Evolutionary conservation across 1,140 invertebrate species (phyloP).

Genomic region (Leptoteleia sp.): DNA sequence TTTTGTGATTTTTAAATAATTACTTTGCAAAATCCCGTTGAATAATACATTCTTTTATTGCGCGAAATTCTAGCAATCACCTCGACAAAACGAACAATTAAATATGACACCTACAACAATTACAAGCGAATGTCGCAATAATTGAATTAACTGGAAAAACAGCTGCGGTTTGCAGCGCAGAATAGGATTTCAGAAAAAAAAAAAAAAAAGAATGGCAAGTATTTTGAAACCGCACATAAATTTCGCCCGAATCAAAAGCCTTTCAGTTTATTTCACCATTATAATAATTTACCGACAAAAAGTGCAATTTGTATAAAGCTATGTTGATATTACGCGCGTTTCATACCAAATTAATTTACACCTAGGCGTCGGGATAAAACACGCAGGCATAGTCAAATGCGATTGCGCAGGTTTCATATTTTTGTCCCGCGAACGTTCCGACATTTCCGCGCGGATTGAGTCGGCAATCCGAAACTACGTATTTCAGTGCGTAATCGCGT

Average conservation of each 20-base stretch:
- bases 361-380: constrained; percentile 24
- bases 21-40: too few species aligned
- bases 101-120: too few species aligned
- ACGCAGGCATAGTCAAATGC: constrained; percentile 15
- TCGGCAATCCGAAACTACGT: constrained; percentile 40
- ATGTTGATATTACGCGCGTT: constrained; percentile 17
- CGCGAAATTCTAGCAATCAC: too few species aligned
- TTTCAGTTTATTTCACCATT: constrained; percentile 26
- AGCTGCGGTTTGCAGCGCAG: too few species aligned
- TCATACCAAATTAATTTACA: constrained; percentile 27
- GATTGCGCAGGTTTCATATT: background rate
- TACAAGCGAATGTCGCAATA: too few species aligned
- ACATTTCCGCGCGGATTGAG: constrained; percentile 23
- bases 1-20: too few species aligned
- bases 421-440: background rate
- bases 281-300: constrained; percentile 26
- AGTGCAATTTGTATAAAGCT: constrained; percentile 25
- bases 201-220: too few species aligned
- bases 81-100: too few species aligned
- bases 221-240: constrained; percentile 24
- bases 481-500: constrained; percentile 38
- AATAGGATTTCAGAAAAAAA: too few species aligned
- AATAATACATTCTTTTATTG: too few species aligned
- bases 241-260: constrained; percentile 12
- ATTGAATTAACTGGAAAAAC: too few species aligned